Conservation (phyloP, 2,113 vertebrate genomes). For the Cavia aperea region DNA sequence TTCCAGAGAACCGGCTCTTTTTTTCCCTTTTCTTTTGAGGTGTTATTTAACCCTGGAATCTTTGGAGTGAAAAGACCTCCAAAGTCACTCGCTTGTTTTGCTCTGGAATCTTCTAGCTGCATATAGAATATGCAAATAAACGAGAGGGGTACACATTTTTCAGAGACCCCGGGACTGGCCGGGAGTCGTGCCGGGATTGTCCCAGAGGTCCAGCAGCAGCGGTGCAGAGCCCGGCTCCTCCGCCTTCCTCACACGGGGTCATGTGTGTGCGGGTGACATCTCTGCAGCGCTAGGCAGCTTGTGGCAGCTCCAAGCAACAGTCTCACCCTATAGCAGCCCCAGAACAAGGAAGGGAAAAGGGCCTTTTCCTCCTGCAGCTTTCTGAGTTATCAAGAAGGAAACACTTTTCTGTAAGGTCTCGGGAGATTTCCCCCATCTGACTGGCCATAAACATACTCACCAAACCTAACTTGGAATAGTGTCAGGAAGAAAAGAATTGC, state of each 20-base stretch:
- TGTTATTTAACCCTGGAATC: not conserved
- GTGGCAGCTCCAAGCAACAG: not conserved
- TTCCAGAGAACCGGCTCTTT: not conserved
- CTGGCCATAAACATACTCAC: not conserved
- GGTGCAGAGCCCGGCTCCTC: not conserved
- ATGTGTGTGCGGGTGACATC: not conserved
- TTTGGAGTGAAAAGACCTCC: constrained; percentile 12
- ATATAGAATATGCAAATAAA: constrained; percentile 40
- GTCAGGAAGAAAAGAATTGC: not conserved
- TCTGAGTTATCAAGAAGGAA: constrained; percentile 12
- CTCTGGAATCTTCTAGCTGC: constrained; percentile 45
- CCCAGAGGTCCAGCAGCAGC: not conserved
- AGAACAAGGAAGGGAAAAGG: not conserved
- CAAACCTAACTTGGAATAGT: not conserved
- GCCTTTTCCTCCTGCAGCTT: not conserved
- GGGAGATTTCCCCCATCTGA: not conserved
- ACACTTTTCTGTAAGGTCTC: not conserved
- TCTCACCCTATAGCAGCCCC: not conserved
- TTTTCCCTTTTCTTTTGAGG: not conserved
- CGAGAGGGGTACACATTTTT: not conserved
- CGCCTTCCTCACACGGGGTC: not conserved
- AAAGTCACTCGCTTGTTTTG: not conserved
- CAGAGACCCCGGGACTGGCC: not conserved
- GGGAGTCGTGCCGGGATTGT: not conserved
- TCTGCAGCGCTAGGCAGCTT: not conserved